Percentiles rank a stretch among this genome's conserved stretches.
Evolutionary conservation across 2,888 invertebrate genomes (phyloP).

Genomic region (Prosapia bicincta): DNA sequence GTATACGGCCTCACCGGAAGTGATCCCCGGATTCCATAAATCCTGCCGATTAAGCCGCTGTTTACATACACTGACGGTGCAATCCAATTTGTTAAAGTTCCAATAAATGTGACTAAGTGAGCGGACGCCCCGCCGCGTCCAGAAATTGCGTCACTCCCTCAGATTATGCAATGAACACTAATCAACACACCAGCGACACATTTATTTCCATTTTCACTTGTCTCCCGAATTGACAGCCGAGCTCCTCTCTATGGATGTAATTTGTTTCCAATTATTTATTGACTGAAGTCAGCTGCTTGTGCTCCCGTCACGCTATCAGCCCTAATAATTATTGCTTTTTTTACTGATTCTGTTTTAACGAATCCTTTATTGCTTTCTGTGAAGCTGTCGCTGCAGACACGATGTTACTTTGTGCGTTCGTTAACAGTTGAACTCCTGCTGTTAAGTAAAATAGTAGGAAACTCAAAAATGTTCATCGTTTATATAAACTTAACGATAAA

Average conservation of each 20-base stretch:
- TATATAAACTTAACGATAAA: too few relatives aligned
- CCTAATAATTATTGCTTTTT: not conserved
- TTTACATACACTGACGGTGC: not conserved
- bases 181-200: constrained; percentile 14
- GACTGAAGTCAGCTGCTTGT: constrained; percentile 4
- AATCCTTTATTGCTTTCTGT: not conserved
- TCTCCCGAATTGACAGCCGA: constrained; percentile 27
- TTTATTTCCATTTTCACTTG: constrained; percentile 32
- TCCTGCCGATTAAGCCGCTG: not conserved
- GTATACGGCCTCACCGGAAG: not conserved
- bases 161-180: constrained; percentile 19
- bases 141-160: constrained; percentile 17
- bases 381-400: not conserved
- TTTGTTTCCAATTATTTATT: constrained; percentile 28
- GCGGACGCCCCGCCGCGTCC: constrained; percentile 13
- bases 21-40: not conserved
- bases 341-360: not conserved
- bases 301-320: not conserved
- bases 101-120: constrained; percentile 10
- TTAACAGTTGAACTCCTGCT: too few relatives aligned
- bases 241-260: constrained; percentile 10
- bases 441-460: too few relatives aligned
- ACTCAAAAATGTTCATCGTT: too few relatives aligned
- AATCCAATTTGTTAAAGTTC: not conserved
- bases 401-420: too few relatives aligned